phyloP scores from a whole-genome alignment of 2,888 invertebrate genomes.

The Myopa tessellatipennis region DNA sequence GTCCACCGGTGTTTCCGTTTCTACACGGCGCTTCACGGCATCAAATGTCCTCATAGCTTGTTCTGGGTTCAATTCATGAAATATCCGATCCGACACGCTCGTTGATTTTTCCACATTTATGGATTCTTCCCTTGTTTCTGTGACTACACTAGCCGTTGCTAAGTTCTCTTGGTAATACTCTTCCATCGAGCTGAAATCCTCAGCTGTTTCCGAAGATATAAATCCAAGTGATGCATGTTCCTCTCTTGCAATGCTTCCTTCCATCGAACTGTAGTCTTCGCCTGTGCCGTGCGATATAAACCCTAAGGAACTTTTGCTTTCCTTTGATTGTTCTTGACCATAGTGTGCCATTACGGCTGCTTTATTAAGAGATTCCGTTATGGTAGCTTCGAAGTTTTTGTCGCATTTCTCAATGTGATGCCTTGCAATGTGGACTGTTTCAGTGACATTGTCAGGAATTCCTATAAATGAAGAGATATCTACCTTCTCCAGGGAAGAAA shows the following conservation, averaged over 20 bases:
- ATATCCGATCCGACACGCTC: conserved; percentile 47
- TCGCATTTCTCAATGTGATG: not conserved
- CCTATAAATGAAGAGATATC: conserved; percentile 62
- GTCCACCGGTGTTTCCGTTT: conserved; percentile 67
- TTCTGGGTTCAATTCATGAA: conserved; percentile 57
- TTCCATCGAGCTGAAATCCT: conserved; percentile 65
- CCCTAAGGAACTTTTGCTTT: conserved; percentile 58
- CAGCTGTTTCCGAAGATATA: conserved; percentile 62
- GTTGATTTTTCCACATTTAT: conserved; percentile 28
- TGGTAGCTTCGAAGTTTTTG: conserved; percentile 49
- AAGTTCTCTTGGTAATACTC: conserved; percentile 62
- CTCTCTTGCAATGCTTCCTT: conserved; percentile 57
- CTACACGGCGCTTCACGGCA: conserved; percentile 59
- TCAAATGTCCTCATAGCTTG: conserved; percentile 57
- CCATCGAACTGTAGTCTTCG: conserved; percentile 59
- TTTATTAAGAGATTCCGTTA: conserved; percentile 55
- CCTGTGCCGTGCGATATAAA: conserved; percentile 61
- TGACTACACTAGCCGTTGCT: conserved; percentile 53
- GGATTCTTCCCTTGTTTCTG: conserved; percentile 46
- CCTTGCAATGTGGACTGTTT: not conserved
- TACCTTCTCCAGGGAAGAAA: conserved; percentile 40
- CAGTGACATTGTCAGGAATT: conserved; percentile 53
- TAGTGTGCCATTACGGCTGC: conserved; percentile 57
- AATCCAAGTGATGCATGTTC: conserved; percentile 61
- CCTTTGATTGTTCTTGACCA: conserved; percentile 51